Conservation (phyloP, 2,888 invertebrate genomes). For the Protonemura montana region DNA sequence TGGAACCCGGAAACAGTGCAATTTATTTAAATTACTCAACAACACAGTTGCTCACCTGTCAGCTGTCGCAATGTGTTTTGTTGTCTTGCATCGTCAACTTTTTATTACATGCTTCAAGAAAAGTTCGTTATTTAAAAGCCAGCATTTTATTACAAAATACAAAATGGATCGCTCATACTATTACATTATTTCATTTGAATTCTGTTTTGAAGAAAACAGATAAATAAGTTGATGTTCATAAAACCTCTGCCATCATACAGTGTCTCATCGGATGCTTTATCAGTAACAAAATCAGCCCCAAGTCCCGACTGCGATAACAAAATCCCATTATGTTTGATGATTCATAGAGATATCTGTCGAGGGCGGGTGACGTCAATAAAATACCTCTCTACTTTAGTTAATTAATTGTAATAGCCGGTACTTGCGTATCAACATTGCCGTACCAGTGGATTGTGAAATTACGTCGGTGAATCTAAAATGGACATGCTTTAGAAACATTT, state of each 20-base stretch:
- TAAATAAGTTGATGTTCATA: too few relatives aligned
- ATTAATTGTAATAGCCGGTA: neutral
- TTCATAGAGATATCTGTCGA: neutral
- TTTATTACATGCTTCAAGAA: neutral
- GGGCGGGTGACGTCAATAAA: neutral
- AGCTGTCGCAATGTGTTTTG: neutral
- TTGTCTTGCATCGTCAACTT: neutral
- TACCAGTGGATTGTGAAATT: neutral
- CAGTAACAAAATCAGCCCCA: neutral
- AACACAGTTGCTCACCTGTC: neutral
- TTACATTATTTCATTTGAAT: neutral
- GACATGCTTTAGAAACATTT: too few relatives aligned
- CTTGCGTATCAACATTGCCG: neutral
- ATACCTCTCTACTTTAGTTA: neutral
- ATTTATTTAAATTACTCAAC: neutral
- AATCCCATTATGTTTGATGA: neutral
- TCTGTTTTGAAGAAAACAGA: too few relatives aligned
- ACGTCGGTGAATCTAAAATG: neutral
- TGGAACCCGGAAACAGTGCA: neutral
- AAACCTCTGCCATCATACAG: neutral
- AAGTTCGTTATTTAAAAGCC: neutral
- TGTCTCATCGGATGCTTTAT: neutral
- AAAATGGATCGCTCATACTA: neutral
- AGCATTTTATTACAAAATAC: too few relatives aligned
- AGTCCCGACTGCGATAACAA: neutral